Evolutionary conservation across 1,140 invertebrate genomes (phyloP).

Genomic region (Drosophila orosa): DNA sequence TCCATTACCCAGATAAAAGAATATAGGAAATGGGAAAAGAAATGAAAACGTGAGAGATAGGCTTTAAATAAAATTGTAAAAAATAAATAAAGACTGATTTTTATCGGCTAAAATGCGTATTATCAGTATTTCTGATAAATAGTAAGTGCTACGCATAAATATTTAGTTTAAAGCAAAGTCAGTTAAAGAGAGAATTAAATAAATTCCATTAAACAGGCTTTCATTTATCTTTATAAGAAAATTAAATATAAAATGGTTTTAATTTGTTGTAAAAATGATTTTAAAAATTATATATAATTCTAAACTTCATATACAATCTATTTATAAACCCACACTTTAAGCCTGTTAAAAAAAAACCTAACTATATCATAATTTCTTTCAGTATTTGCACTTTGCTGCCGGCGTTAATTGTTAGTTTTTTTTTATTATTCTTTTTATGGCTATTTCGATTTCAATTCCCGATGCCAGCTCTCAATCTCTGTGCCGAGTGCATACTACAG

Average conservation of each 20-base stretch:
- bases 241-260: neutral
- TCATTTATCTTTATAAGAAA: neutral
- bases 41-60: neutral
- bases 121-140: neutral
- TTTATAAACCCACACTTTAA: neutral
- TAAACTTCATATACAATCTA: neutral
- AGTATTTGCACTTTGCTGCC: slow-evolving; percentile 53
- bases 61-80: neutral
- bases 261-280: neutral
- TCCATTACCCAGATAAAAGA: neutral
- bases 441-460: slow-evolving; percentile 51
- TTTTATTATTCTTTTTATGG: slow-evolving; percentile 43
- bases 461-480: slow-evolving; percentile 26
- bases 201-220: neutral
- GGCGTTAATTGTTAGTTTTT: slow-evolving; percentile 63
- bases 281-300: no score
- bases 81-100: neutral
- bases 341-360: neutral
- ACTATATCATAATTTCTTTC: neutral
- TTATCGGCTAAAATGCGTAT: no score
- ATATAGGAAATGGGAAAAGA: neutral
- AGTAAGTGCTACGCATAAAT: neutral
- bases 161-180: neutral
- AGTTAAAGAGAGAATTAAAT: neutral
- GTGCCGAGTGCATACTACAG: slow-evolving; percentile 29